phyloP scores from a whole-genome alignment of 2,113 vertebrate genomes.

The Erythrocercus mccallii region DNA sequence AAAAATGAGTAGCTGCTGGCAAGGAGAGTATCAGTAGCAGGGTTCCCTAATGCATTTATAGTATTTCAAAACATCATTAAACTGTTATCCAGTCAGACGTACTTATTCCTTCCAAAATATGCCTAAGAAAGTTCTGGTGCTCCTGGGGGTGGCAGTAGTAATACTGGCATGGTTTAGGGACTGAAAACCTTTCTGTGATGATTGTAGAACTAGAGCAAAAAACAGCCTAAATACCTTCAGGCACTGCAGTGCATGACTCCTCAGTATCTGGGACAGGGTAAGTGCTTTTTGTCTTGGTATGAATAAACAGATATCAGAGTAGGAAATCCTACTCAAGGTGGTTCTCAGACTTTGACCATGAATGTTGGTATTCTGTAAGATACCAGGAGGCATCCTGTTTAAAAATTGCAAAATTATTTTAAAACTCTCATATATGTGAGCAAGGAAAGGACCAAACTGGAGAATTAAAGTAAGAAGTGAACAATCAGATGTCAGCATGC shows the following conservation, averaged over 20 bases:
- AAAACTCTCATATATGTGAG: fast-evolving
- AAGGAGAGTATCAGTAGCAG: background rate
- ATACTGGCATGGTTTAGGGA: fast-evolving
- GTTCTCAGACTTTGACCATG: background rate
- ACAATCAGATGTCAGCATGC: background rate
- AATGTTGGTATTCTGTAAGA: background rate
- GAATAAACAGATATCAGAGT: background rate
- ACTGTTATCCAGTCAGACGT: background rate
- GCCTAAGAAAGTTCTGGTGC: background rate
- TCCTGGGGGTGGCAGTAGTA: background rate
- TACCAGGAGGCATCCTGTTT: background rate
- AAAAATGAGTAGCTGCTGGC: background rate
- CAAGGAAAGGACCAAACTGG: background rate
- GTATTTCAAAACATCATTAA: background rate
- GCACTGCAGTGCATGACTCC: background rate
- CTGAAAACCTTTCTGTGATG: background rate
- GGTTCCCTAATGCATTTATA: background rate
- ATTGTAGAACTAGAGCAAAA: background rate
- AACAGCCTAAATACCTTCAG: background rate
- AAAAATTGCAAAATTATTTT: background rate
- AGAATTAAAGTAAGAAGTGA: background rate
- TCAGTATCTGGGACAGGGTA: background rate
- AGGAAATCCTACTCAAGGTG: background rate
- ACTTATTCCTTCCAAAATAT: background rate
- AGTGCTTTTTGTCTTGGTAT: background rate